phyloP scores from a whole-genome alignment of 2,888 invertebrate species.

The Parascotia fuliginaria region DNA sequence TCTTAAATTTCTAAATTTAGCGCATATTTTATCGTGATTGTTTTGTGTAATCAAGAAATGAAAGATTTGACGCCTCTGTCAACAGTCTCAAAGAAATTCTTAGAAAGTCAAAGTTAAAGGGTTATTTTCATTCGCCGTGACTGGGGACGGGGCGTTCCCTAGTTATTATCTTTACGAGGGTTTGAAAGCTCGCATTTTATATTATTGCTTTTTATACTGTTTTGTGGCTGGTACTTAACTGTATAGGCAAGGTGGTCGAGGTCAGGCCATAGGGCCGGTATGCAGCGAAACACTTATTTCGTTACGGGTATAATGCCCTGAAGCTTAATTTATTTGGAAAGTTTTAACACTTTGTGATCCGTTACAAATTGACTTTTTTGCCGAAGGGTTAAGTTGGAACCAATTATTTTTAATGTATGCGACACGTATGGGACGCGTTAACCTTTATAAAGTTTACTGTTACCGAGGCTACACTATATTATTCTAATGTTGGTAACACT shows the following conservation, averaged over 20 bases:
- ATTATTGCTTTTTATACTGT: conserved; percentile 74
- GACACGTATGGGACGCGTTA: conserved; percentile 47
- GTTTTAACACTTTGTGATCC: conserved; percentile 41
- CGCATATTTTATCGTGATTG: conserved; percentile 7
- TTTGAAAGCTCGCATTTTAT: conserved; percentile 78
- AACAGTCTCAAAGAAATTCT: conserved; percentile 50
- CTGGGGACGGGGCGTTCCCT: conserved; percentile 58
- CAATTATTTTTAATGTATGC: conserved; percentile 53
- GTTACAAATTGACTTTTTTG: conserved; percentile 51
- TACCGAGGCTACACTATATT: conserved; percentile 33
- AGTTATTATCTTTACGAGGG: conserved; percentile 82
- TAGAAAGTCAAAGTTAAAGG: conserved; percentile 47
- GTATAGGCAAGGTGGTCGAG: conserved; percentile 49
- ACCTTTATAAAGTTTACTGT: conserved; percentile 39
- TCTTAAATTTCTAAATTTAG: background rate
- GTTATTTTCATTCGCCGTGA: conserved; percentile 57
- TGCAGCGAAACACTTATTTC: conserved; percentile 61
- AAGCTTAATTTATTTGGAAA: conserved; percentile 45
- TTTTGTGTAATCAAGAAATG: conserved; percentile 7
- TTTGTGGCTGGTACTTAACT: conserved; percentile 60
- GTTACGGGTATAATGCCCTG: conserved; percentile 33
- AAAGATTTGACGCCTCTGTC: conserved; percentile 17
- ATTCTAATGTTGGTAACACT: conserved; percentile 30
- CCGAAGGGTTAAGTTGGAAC: conserved; percentile 35
- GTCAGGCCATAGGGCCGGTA: conserved; percentile 53